Evolutionary conservation across 2,113 vertebrate genomes (phyloP), one percentile per base, ranked within the genome.

Genomic region (Tretioscincus oriximinensis): DNA sequence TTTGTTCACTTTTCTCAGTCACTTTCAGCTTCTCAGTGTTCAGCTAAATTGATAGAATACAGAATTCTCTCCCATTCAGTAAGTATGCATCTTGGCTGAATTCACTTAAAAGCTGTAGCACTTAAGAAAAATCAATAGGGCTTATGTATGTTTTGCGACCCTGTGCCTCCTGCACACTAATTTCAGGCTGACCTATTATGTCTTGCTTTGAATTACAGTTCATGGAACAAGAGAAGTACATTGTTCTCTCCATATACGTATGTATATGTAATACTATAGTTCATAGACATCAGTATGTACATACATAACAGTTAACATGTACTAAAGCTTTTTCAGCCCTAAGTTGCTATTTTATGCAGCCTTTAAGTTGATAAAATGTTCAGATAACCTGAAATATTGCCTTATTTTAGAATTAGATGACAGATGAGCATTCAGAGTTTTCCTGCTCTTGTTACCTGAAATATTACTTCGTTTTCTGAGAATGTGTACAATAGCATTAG

Each of bases 81-180:
- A 79, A 54, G 82, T 70, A 82, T 70, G 54, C 0, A 71, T 80
- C 83, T 90, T 90, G 80, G 64, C 77, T 89, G 86, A 89, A 91
- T 88, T 83, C 71, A 81, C 86, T 93, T 95, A 93, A 94, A 94
- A 93, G 90, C 91, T 85, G 88, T 60, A 92, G 86, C 90, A 93
- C 93, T 96, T 93, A 91, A 88, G 81, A 85, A 92, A 94, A 95
- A 95, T 96, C 94, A 93, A 93, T 95, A 90, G 35, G 0, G 1
- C 41, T 88, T 90, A 89, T 90, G 88, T 83, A 4, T 88, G 73
- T 91, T 89, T 90, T 90, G 82, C 80, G 82, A 87, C 60, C 87
- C 77, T 94, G 70, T 58, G 68, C 89, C 83, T 89, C 65, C 84
- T 82, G 70, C 86, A 88, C 16, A 21, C 81, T 92, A 90, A 92